These are phyloP conservation scores for Tor tambroides DNA, from an alignment of 2,113 vertebrate genomes.

Conservation along the genomic window DNA sequence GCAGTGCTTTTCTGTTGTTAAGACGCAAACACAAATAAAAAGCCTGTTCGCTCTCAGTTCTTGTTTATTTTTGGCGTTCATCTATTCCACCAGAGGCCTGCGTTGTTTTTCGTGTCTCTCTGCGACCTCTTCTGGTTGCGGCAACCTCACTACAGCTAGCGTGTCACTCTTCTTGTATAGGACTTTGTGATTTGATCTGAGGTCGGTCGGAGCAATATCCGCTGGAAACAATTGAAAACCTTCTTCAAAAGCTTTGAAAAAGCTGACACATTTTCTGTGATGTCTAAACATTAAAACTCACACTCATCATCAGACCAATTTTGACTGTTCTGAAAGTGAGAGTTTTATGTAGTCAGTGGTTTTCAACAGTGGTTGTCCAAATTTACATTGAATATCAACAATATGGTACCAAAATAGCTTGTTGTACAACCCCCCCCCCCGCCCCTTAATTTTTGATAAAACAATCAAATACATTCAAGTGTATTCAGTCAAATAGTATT, in stretches of 20 bases:
- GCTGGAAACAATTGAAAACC: neutral
- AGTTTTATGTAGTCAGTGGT: neutral
- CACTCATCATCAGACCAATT: neutral
- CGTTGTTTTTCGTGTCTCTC: neutral
- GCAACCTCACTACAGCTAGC: conserved; percentile 10
- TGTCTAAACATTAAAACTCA: neutral
- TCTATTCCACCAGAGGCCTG: conserved; percentile 37
- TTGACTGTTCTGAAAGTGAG: neutral
- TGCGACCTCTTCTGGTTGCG: conserved; percentile 29
- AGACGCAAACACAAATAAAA: conserved; percentile 53
- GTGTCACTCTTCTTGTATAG: conserved; percentile 1
- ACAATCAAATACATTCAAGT: neutral
- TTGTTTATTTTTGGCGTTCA: conserved; percentile 48
- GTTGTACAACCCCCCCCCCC: neutral
- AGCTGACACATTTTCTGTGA: conserved; percentile 40
- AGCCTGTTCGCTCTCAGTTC: conserved; percentile 44
- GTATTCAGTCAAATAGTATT: neutral
- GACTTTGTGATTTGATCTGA: conserved; percentile 3
- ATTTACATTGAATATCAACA: neutral
- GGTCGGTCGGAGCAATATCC: conserved; percentile 11
- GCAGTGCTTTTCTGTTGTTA: conserved; percentile 45
- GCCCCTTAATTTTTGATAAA: too few relatives aligned
- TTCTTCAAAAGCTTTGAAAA: neutral
- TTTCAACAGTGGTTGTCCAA: neutral
- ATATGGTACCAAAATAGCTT: neutral